These are phyloP conservation scores for Cheilosia impressa DNA, from an alignment of 2,888 invertebrate species.

Conservation along the genomic window DNA sequence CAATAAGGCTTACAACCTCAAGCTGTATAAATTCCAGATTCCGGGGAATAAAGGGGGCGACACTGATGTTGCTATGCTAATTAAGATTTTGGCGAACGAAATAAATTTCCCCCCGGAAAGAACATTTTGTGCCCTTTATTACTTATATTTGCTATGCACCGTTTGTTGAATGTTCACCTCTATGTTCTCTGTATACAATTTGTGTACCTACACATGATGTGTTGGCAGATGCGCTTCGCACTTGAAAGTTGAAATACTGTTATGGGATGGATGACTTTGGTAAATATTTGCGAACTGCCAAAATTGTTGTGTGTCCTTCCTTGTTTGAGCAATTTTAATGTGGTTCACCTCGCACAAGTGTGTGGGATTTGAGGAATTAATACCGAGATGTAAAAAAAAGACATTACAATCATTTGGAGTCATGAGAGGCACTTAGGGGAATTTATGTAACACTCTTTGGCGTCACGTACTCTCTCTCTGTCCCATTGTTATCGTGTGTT, in stretches of 20 bases:
- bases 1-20: conserved; percentile 68
- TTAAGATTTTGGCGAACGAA: conserved; percentile 73
- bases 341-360: conserved; percentile 35
- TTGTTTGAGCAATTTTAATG: conserved; percentile 28
- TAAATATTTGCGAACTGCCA: conserved; percentile 62
- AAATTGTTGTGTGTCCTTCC: conserved; percentile 50
- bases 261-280: conserved; percentile 57
- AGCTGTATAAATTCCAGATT: conserved; percentile 50
- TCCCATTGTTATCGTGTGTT: conserved; percentile 45
- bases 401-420: conserved; percentile 56
- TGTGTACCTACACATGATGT: conserved; percentile 36
- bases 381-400: conserved; percentile 40
- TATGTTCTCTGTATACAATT: conserved; percentile 14
- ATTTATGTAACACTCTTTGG: conserved; percentile 61
- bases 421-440: conserved; percentile 57
- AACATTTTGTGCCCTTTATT: conserved; percentile 49
- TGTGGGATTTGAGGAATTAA: conserved; percentile 30
- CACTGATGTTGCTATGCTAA: conserved; percentile 61
- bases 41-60: conserved; percentile 43
- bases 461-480: conserved; percentile 54
- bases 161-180: conserved; percentile 5
- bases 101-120: conserved; percentile 59
- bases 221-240: conserved; percentile 61
- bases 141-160: conserved; percentile 23
- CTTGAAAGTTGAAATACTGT: conserved; percentile 45